Base-by-base conservation (phyloP, 2,888 invertebrate genomes). In the Melipona bicolor region DNA sequence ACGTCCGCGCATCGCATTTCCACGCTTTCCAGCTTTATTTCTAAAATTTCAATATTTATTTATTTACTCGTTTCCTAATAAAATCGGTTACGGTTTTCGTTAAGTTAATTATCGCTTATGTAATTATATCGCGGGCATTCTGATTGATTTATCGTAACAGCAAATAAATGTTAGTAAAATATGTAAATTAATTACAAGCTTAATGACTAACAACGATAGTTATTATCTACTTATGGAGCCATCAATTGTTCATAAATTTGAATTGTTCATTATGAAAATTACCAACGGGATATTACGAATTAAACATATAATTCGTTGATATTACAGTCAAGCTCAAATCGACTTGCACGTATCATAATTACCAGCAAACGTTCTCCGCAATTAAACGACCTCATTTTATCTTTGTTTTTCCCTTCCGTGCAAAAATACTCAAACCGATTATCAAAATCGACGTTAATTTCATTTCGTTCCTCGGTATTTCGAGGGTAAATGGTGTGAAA, bases 191-290 rank as follows among this genome's bases (percentile, higher is more conserved):
- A 59, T 59, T 59, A 15, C n/a, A 59, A 59, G 24, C 56, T 43
- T 59, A 59, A 5, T 24, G n/a, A 24, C 56, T 59, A 15, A 15
- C 24, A 59, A n/a, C 56, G n/a, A 59, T 59, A 59, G n/a, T n/a
- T 59, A 59, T 15, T 13, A 56, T 56, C n/a, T n/a, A n/a, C n/a
- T 59, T 59, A 5, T 5, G n/a, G 3, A n/a, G n/a, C 15, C 24
- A n/a, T 59, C n/a, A 59, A 59, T 59, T 59, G n/a, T 56, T 56
- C n/a, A 15, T 56, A 15, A n/a, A n/a, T 56, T 56, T n/a, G 5
- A 56, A 56, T 56, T 56, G n/a, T 59, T 15, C 56, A n/a, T 59
- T n/a, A 59, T 59, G n/a, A 59, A 59, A 59, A 59, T 59, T 59
- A 56, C n/a, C 56, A 56, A 2, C 5, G n/a, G n/a, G n/a, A 56